Evolutionary conservation across 1,140 invertebrate species (phyloP).

Genomic region (Ostrea edulis): DNA sequence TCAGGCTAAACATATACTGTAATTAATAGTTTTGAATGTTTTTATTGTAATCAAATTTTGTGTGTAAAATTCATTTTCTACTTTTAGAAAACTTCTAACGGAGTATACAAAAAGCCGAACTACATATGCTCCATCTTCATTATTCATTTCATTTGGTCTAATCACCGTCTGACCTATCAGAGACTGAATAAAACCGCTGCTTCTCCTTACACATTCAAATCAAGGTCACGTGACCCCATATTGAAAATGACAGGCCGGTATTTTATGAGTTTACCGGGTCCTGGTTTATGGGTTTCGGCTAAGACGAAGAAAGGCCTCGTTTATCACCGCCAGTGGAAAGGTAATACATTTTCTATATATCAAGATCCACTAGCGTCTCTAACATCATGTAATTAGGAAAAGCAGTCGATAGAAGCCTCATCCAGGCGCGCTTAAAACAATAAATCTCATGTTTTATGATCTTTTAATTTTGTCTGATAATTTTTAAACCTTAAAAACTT

Average conservation of each 20-base stretch:
- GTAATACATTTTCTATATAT: constrained; percentile 38
- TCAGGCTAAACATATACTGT: too few species aligned
- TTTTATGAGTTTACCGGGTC: constrained; percentile 28
- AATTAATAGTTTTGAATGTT: too few species aligned
- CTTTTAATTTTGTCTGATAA: constrained; percentile 20
- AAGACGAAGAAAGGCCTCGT: constrained; percentile 30
- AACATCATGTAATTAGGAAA: constrained; percentile 21
- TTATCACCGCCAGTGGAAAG: constrained; percentile 23
- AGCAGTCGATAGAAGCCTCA: constrained; percentile 1
- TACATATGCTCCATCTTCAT: not conserved
- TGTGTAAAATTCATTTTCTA: too few species aligned
- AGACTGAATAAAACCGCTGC: not conserved
- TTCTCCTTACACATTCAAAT: constrained; percentile 26
- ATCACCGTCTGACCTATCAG: constrained; percentile 17
- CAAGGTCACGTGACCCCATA: constrained; percentile 35
- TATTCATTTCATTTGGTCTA: not conserved
- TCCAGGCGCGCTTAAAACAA: constrained; percentile 9
- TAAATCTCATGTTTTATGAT: constrained; percentile 24
- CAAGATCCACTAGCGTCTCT: not conserved
- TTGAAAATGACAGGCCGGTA: constrained; percentile 36
- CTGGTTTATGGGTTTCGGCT: constrained; percentile 19
- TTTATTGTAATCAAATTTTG: too few species aligned
- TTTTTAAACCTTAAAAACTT: not conserved
- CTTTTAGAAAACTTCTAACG: too few species aligned
- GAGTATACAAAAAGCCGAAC: not conserved